phyloP scores from a whole-genome alignment of 1,140 invertebrate species.

The Drosophila sulfurigaster region DNA sequence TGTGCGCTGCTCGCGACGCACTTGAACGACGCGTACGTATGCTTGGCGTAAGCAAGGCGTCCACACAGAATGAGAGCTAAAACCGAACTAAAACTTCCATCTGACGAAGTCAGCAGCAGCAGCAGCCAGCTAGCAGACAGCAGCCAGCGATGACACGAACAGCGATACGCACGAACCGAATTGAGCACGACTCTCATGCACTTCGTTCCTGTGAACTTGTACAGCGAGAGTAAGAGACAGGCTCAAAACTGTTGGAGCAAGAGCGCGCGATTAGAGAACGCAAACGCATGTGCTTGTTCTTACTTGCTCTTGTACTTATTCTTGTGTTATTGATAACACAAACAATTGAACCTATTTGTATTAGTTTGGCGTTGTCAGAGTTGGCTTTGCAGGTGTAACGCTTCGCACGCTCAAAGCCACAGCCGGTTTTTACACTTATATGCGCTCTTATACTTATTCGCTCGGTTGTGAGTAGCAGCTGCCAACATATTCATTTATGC shows the following conservation, averaged over 20 bases:
- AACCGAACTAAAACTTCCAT: conserved; percentile 77
- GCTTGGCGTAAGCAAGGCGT: conserved; percentile 51
- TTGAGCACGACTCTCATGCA: conserved; percentile 21
- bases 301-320: background rate
- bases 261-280: conserved; percentile 15
- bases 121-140: conserved; percentile 22
- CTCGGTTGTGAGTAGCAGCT: background rate
- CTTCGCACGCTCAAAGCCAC: conserved; percentile 1
- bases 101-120: conserved; percentile 34
- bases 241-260: background rate
- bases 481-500: too few relatives aligned
- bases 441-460: conserved; percentile 4
- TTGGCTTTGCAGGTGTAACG: conserved; percentile 31
- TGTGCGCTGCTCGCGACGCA: conserved; percentile 65
- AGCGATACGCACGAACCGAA: conserved; percentile 9
- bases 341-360: conserved; percentile 42
- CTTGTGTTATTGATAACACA: conserved; percentile 45
- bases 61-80: conserved; percentile 81
- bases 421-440: conserved; percentile 42
- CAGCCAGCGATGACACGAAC: conserved; percentile 34
- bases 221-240: conserved; percentile 12
- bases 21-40: conserved; percentile 42
- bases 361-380: conserved; percentile 20
- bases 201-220: conserved; percentile 36
- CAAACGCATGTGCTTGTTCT: conserved; percentile 37